Evolutionary conservation across 1,140 invertebrate genomes (phyloP), one percentile per base, ranked within the genome.

Genomic region (Conus ventricosus): DNA sequence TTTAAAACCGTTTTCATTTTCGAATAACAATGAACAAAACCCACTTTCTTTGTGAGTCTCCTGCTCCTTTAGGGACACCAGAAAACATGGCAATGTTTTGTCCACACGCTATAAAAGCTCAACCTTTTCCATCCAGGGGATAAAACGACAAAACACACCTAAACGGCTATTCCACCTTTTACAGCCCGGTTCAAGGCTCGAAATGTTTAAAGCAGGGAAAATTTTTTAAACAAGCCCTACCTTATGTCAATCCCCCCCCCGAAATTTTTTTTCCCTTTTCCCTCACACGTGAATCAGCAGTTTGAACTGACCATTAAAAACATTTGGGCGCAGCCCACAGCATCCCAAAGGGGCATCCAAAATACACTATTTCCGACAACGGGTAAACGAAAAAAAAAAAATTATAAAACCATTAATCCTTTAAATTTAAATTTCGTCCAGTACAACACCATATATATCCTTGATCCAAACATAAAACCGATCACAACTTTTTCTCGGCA

Each of bases 231-330:
- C 80, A 87, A 57, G 25, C 53, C 51, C 0, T 8, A 55, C 3
- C 8, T 55, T 5, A 81, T 55, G 51, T 55, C 25, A 39, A 82
- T 85, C 80, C 88, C n/a, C 84, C 80, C 76, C 75, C 4, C 78
- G 84, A 89, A 78, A 27, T 87, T 88, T 76, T 84, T 88, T 71
- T 51, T 39, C 63, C 75, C 55, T 75, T 84, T 87, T 25, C 67
- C 63, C 85, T 88, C 83, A 87, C 88, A 27, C 53, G 91, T 92
- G 92, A 93, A 85, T 91, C 90, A 92, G 93, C 93, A 88, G 89
- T 88, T 93, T 90, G 93, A 92, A 87, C 23, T 93, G 91, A 92
- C 91, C 90, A 93, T 75, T 7, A 55, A 17, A 17, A 4, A 71
- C 39, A 6, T 54, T n/a, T n/a, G n/a, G n/a, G 88, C 90, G 89